These are phyloP conservation scores for Diploptera punctata DNA, from an alignment of 2,888 invertebrate genomes.

Conservation along the genomic window DNA sequence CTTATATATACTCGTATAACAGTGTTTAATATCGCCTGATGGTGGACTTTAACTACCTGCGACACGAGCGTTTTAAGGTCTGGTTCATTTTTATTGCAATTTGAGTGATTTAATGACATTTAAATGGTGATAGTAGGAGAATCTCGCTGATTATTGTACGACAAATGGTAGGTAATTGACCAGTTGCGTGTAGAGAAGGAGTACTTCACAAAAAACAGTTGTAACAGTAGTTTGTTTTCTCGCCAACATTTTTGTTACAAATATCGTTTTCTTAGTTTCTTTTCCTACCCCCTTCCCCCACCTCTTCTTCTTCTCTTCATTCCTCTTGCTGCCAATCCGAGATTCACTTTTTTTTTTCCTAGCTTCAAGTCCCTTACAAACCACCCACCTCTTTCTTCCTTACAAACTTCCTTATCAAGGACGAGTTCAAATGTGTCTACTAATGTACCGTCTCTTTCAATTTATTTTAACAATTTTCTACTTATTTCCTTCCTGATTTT, in stretches of 20 bases:
- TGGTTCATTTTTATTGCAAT: no score
- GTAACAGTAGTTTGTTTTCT: slow-evolving; percentile 18
- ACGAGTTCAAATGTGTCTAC: neutral
- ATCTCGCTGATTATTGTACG: no score
- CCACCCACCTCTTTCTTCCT: neutral
- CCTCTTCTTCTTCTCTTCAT: neutral
- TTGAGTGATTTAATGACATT: no score
- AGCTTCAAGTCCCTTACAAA: neutral
- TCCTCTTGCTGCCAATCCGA: slow-evolving; percentile 17
- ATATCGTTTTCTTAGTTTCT: neutral
- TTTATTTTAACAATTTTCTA: no score
- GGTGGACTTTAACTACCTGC: no score
- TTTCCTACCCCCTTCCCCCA: no score
- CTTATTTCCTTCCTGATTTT: no score
- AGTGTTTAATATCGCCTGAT: no score
- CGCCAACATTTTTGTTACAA: slow-evolving; percentile 11
- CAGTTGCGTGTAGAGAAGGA: neutral
- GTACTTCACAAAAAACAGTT: neutral
- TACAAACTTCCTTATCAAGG: neutral
- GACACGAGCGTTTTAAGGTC: no score
- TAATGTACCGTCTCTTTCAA: no score
- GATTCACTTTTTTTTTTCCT: neutral
- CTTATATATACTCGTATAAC: no score
- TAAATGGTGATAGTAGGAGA: no score
- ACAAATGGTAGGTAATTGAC: slow-evolving; percentile 4